Evolutionary conservation across 1,140 invertebrate genomes (phyloP).

Genomic region (Cotesia glomerata): DNA sequence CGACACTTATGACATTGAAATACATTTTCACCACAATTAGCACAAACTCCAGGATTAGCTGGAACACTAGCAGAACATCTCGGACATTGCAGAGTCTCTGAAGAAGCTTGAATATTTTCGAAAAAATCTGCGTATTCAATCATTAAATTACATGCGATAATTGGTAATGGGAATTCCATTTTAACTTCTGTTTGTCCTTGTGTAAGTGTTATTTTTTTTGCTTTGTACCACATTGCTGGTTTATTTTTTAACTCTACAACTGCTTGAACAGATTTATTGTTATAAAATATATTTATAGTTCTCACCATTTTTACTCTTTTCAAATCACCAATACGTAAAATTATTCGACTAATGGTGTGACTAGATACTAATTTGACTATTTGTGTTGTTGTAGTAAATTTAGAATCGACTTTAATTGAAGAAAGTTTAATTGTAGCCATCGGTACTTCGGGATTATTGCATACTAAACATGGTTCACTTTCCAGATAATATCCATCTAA

Average conservation of each 20-base stretch:
- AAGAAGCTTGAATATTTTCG: constrained; percentile 78
- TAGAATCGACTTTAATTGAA: constrained; percentile 92
- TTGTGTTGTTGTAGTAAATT: constrained; percentile 97
- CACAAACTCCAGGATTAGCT: constrained; percentile 95
- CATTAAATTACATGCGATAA: constrained; percentile 98
- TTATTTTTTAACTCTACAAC: constrained; percentile 97
- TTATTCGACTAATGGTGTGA: constrained; percentile 94
- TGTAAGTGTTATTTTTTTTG: constrained; percentile 86
- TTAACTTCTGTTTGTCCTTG: constrained; percentile 95
- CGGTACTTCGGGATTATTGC: constrained; percentile 95
- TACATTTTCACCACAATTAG: constrained; percentile 98
- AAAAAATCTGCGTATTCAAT: constrained; percentile 98
- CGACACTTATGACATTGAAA: constrained; percentile 98
- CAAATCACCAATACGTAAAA: constrained; percentile 90
- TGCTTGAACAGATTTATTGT: constrained; percentile 93
- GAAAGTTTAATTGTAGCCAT: constrained; percentile 92
- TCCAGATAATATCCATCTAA: constrained; percentile 96
- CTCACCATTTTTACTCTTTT: constrained; percentile 98
- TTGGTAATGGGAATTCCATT: constrained; percentile 94
- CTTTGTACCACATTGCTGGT: constrained; percentile 95
- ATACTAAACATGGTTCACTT: constrained; percentile 95
- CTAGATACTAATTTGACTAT: constrained; percentile 95
- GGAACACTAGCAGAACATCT: constrained; percentile 95
- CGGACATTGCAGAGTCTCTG: constrained; percentile 94
- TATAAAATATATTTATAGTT: constrained; percentile 96